phyloP scores from a whole-genome alignment of 2,113 vertebrate genomes.

The Sigmodon hispidus region DNA sequence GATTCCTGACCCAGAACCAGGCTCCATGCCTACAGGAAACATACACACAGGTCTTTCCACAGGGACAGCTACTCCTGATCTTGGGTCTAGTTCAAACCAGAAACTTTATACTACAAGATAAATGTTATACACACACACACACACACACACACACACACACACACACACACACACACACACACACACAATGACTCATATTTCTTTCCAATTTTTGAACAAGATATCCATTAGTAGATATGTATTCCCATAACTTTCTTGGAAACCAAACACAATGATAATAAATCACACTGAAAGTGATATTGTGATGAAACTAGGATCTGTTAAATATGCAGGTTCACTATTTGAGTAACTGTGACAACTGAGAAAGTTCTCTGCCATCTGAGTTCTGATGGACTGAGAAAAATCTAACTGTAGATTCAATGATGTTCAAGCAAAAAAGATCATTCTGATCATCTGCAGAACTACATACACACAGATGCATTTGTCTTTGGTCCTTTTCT shows the following conservation, averaged over 20 bases:
- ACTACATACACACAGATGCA: neutral
- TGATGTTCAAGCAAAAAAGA: neutral
- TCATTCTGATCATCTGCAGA: neutral
- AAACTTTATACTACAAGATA: too few species aligned
- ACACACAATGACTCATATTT: rapidly evolving
- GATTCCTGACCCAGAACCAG: too few species aligned
- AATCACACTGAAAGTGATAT: neutral
- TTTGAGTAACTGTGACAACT: neutral
- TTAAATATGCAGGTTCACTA: neutral
- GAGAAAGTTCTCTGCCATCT: neutral
- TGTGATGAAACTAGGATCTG: neutral
- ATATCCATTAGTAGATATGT: neutral
- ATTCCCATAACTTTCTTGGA: neutral
- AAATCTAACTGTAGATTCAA: neutral
- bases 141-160: neutral
- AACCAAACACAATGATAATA: neutral
- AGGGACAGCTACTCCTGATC: too few species aligned
- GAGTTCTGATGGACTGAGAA: neutral
- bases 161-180: neutral
- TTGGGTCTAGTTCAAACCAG: too few species aligned
- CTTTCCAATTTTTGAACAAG: neutral
- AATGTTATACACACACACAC: too few species aligned
- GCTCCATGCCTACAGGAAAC: too few species aligned
- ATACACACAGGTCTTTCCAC: too few species aligned
- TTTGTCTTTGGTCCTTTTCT: neutral